phyloP scores from a whole-genome alignment of 2,797 vertebrate genomes.

The Tolypeutes matacus region DNA sequence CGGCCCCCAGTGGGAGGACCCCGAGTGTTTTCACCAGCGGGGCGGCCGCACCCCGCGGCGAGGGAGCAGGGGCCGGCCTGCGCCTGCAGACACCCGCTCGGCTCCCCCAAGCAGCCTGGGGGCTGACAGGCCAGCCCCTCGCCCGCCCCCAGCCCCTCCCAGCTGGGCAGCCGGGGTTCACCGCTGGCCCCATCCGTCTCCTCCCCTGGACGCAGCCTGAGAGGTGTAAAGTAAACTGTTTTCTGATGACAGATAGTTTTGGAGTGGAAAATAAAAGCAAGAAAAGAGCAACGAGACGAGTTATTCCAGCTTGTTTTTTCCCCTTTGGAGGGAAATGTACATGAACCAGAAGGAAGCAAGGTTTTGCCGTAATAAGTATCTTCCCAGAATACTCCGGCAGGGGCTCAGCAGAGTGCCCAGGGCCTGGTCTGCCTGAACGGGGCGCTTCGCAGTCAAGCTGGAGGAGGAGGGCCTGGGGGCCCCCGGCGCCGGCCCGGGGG shows the following conservation, averaged over 20 bases:
- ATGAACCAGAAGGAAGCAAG: slow-evolving; percentile 80
- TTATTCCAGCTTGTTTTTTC: slow-evolving; percentile 72
- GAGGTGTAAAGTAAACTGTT: slow-evolving; percentile 73
- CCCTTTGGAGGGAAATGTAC: slow-evolving; percentile 74
- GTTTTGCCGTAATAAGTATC: neutral
- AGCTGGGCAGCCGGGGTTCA: slow-evolving; percentile 32
- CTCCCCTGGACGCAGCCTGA: slow-evolving; percentile 66
- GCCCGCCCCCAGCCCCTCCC: neutral
- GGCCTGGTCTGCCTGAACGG: neutral
- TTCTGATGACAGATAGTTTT: slow-evolving; percentile 76
- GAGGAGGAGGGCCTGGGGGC: neutral
- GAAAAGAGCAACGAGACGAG: slow-evolving; percentile 67
- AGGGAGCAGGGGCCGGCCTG: neutral
- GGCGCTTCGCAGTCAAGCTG: neutral
- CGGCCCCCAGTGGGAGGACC: neutral
- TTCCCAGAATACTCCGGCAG: slow-evolving; percentile 63
- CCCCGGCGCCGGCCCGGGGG: neutral
- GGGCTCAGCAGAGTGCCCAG: slow-evolving; percentile 31
- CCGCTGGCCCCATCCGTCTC: slow-evolving; percentile 29
- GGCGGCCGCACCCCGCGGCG: neutral
- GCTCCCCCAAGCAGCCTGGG: neutral
- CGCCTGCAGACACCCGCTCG: neutral
- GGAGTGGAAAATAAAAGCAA: slow-evolving; percentile 69
- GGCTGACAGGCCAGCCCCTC: neutral
- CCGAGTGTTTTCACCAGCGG: neutral